Base-by-base conservation (phyloP, 2,797 vertebrate genomes). In the Pipistrellus kuhlii region DNA sequence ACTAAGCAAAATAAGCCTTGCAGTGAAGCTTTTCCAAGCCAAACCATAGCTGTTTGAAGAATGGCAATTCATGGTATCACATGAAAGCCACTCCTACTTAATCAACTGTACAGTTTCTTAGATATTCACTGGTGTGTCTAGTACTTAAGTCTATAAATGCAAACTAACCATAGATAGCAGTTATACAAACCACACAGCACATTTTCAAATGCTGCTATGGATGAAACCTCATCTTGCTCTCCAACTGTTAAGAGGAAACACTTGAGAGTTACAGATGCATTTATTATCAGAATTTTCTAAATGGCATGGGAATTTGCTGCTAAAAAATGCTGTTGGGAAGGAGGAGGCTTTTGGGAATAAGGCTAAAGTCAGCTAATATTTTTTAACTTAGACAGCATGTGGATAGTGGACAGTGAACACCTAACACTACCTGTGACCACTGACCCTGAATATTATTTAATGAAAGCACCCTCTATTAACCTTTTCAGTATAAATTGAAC, bases 31-130 rank as follows among this genome's bases (percentile, higher is more conserved):
- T 83, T 83, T 95, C 97, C 30, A 97, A 97, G 96, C 38, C 91
- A 96, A 96, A 97, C 96, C 95, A 96, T 93, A 98, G 94, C 94
- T 98, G 96, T 97, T 94, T 96, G 90, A 96, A 97, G 78, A 96
- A 89, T 81, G 76, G 96, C 96, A 98, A 75, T 95, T 13, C 57
- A 97, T 38, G 27, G 86, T 95, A 95, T 88, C 87, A 89, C 76
- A 95, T 15, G 96, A 96, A 69, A 96, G 73, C 83, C 90, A 94
- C 75, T 96, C 44, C 91, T 97, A 97, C 98, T 97, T 98, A 98
- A 97, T 92, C 91, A 38, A 73, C 88, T 96, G 97, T 95, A 80
- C 59, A 96, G 75, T 55, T 95, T 97, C 97, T 97, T 69, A 92
- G 90, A 94, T 92, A 97, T 81, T 97, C 94, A 97, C 44, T 95